Evolutionary conservation across 2,888 invertebrate genomes (phyloP), one percentile per base, ranked within the genome.

Genomic region (Andrena dorsata): DNA sequence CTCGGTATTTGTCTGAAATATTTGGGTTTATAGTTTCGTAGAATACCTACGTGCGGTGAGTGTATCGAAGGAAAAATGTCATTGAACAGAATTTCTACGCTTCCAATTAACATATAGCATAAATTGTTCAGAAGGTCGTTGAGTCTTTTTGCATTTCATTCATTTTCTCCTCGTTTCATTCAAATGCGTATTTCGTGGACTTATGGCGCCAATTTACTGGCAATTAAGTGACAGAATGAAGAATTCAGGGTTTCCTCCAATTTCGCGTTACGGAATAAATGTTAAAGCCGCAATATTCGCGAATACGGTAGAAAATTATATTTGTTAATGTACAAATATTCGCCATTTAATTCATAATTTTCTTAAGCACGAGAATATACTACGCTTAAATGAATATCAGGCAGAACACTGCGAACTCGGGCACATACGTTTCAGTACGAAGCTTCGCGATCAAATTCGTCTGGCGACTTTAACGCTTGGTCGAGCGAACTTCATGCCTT

Each of bases 381-480:
- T 0, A 41, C 13, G 41, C 4, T 41, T 1, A 41, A 41, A 4
- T 41, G 4, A 41, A 13, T 13, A 41, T 13, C 35, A 10, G 10
- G 10, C 35, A 8, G 13, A 35, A 3, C 3, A 13, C 41, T 41
- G 41, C 13, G 35, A 10, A 10, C 35, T 2, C 13, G 10, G 10
- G 2, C 2, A 7, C 7, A n/a, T 16, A 7, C 5, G 16, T 47
- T 65, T 23, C 10, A 16, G 6, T 7, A 41, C 23, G 10, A 35
- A 26, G 16, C n/a, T 49, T 0, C 26, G 10, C 3, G 53, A 72
- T 49, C 0, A 4, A 51, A 56, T 80, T 61, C 30, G 2, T 23
- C 30, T 8, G 28, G 78, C 63, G 78, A 83, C 35, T 83, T 78
- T 20, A 83, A 83, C 53, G 83, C 78, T 5, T 65, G 83, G 68